A percentile compares a stretch with the other conserved stretches of the same genome.
Evolutionary conservation across 2,797 vertebrate genomes (phyloP).

Genomic region (Sebastes dallii): DNA sequence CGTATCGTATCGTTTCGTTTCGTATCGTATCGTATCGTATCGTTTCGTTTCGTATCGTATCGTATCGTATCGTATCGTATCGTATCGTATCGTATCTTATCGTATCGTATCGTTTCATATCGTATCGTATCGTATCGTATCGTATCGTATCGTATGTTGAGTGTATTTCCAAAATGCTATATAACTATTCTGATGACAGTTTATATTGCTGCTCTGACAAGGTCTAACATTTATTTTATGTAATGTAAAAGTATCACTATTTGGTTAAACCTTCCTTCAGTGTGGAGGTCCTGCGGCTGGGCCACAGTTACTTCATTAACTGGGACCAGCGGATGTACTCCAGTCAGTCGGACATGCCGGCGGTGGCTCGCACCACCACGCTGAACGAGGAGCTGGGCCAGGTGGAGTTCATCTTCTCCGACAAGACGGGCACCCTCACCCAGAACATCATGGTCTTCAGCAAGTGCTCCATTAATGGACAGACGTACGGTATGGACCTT

Average conservation of each 20-base stretch:
- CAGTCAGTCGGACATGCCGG: constrained; percentile 76
- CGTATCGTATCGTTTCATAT: rapidly evolving
- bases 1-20: no score
- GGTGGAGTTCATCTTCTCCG: constrained; percentile 93
- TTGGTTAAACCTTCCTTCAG: constrained; percentile 64
- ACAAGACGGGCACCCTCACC: constrained; percentile 95
- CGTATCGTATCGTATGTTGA: no score
- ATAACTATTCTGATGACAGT: background rate
- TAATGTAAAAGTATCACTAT: background rate
- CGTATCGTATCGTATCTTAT: no score
- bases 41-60: no score
- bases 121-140: no score
- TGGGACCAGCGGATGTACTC: constrained; percentile 94
- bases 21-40: no score
- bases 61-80: no score
- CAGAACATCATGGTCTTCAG: constrained; percentile 96
- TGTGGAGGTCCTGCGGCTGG: constrained; percentile 91
- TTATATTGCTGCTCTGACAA: background rate
- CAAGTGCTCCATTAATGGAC: constrained; percentile 91
- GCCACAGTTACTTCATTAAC: constrained; percentile 96
- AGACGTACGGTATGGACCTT: constrained; percentile 82
- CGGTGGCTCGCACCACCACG: constrained; percentile 92
- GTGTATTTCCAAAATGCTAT: background rate
- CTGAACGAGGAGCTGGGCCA: constrained; percentile 95
- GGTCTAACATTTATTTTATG: background rate